Evolutionary conservation across 2,888 invertebrate species (phyloP).

Genomic region (Lomographa bimaculata): DNA sequence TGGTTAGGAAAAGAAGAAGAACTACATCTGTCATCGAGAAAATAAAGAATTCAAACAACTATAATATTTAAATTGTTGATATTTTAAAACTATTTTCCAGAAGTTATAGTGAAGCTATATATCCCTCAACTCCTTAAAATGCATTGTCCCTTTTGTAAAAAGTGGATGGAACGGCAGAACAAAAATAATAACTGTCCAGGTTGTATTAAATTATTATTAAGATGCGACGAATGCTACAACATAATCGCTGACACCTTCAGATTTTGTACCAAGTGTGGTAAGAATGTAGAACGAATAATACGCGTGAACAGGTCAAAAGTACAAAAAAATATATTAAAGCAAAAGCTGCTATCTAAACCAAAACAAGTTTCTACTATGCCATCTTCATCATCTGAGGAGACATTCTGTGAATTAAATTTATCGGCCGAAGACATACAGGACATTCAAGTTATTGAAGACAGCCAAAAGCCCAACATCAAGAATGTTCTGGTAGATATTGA

Average conservation of each 20-base stretch:
- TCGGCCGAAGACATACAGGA: slow-evolving; percentile 31
- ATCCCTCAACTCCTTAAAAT: slow-evolving; percentile 26
- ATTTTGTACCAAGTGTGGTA: slow-evolving; percentile 31
- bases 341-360: slow-evolving; percentile 29
- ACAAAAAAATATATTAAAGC: slow-evolving; percentile 17
- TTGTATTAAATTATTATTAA: slow-evolving; percentile 28
- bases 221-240: slow-evolving; percentile 28
- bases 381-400: slow-evolving; percentile 31
- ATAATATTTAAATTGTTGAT: slow-evolving; percentile 14
- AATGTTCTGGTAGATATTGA: slow-evolving; percentile 27
- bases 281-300: slow-evolving; percentile 21
- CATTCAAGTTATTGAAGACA: slow-evolving; percentile 26
- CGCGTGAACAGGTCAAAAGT: slow-evolving; percentile 23
- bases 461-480: slow-evolving; percentile 28
- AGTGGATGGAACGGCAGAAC: slow-evolving; percentile 32
- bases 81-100: slow-evolving; percentile 15
- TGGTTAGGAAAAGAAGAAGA: slow-evolving; percentile 19
- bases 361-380: slow-evolving; percentile 24
- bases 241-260: slow-evolving; percentile 31
- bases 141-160: slow-evolving; percentile 31
- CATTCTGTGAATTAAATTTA: slow-evolving; percentile 31
- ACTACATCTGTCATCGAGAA: slow-evolving; percentile 19
- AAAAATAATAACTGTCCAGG: slow-evolving; percentile 30
- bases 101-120: slow-evolving; percentile 19
- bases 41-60: slow-evolving; percentile 16